A percentile compares a stretch with the other conserved stretches of the same genome.
Conservation (phyloP, 2,888 invertebrate genomes). For the Alloplasta piceator region DNA sequence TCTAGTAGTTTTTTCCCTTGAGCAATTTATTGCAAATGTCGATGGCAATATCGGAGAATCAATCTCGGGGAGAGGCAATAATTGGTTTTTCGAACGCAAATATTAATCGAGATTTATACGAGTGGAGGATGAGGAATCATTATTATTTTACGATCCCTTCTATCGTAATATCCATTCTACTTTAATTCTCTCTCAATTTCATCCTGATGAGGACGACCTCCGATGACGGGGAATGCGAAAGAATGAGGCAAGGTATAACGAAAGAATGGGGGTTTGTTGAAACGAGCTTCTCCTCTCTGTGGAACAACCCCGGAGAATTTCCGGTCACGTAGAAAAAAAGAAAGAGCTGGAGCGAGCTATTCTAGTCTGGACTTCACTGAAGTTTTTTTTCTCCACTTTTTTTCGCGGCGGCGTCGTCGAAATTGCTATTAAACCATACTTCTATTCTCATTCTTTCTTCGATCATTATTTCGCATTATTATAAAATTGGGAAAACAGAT, state of each 20-base stretch:
- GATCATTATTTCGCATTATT: not conserved
- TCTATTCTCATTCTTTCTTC: conserved; percentile 7
- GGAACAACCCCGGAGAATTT: conserved; percentile 38
- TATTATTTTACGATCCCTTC: conserved; percentile 30
- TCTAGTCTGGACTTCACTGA: conserved; percentile 38
- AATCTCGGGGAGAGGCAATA: not conserved
- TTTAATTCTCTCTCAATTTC: not conserved
- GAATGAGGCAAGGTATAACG: conserved; percentile 22
- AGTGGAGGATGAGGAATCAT: not conserved
- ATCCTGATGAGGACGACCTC: conserved; percentile 38
- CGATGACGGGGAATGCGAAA: conserved; percentile 50
- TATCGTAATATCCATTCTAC: conserved; percentile 19
- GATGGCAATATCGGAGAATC: too few relatives aligned
- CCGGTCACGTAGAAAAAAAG: conserved; percentile 1
- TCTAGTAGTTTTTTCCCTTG: too few relatives aligned
- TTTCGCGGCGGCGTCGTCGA: not conserved
- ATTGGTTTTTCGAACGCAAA: not conserved
- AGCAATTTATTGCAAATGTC: too few relatives aligned
- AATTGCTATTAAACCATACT: not conserved
- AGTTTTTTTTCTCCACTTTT: conserved; percentile 15
- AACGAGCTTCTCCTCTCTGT: conserved; percentile 22
- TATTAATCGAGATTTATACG: not conserved
- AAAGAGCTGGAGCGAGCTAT: conserved; percentile 15
- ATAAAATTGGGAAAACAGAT: too few relatives aligned
- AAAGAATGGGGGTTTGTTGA: conserved; percentile 10